Percentiles rank a stretch among this genome's conserved stretches.
Evolutionary conservation across 2,888 invertebrate species (phyloP).

Genomic region (Choristoneura rosaceana): DNA sequence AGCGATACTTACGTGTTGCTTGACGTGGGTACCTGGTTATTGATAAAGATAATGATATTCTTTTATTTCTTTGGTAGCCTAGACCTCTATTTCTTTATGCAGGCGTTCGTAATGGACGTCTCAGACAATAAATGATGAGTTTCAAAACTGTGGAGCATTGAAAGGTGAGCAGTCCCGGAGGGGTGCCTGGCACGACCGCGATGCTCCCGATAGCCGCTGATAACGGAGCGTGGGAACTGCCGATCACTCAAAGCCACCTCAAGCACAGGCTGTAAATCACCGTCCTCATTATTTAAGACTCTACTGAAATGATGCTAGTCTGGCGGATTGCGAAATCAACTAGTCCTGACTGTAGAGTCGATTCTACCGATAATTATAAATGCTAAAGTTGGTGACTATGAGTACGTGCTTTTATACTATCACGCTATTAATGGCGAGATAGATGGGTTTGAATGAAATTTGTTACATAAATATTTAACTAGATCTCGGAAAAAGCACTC

Average conservation of each 20-base stretch:
- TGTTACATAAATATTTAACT: no score
- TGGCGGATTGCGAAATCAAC: constrained; percentile 5
- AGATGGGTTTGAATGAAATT: no score
- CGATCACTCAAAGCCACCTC: constrained; percentile 21
- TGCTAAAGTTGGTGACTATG: no score
- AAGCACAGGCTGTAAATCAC: constrained; percentile 39
- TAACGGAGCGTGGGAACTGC: constrained; percentile 46
- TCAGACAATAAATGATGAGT: neutral
- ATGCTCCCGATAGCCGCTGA: constrained; percentile 43
- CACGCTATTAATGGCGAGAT: no score
- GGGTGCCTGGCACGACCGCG: constrained; percentile 43
- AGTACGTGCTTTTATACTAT: no score
- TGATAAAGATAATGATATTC: constrained; percentile 8
- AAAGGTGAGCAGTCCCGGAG: constrained; percentile 31
- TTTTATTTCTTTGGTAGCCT: constrained; percentile 1
- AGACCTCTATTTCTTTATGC: constrained; percentile 1
- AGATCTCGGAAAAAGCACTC: no score
- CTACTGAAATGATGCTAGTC: constrained; percentile 11
- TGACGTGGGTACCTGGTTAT: constrained; percentile 1
- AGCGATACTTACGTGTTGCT: constrained; percentile 5
- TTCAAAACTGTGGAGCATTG: constrained; percentile 27
- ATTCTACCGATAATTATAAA: no score
- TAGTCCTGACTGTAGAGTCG: neutral
- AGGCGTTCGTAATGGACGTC: neutral
- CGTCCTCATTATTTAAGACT: constrained; percentile 47